These are phyloP conservation scores for Syngnathus rostellatus DNA, from an alignment of 2,797 vertebrate genomes.

Conservation along the genomic window DNA sequence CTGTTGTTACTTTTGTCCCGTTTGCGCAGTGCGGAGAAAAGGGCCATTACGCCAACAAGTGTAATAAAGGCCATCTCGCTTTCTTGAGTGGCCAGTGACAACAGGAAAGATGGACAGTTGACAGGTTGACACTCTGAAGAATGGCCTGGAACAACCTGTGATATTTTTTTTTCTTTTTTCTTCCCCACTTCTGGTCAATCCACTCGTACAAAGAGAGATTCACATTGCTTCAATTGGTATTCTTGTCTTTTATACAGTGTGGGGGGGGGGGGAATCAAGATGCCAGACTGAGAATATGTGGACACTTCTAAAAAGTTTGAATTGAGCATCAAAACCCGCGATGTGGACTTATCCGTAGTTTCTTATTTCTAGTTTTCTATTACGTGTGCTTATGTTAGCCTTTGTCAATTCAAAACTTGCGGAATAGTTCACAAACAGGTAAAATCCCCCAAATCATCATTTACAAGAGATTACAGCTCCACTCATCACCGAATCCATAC, in stretches of 20 bases:
- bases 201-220: constrained; percentile 3
- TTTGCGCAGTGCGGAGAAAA: constrained; percentile 88
- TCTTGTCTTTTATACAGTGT: not conserved
- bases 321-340: no score
- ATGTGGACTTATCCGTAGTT: not conserved
- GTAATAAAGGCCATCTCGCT: constrained; percentile 96
- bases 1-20: not conserved
- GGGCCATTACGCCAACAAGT: constrained; percentile 99
- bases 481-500: not conserved
- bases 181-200: not conserved
- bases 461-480: not conserved
- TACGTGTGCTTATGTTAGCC: not conserved
- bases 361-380: not conserved
- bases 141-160: not conserved
- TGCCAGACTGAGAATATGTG: no score
- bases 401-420: not conserved
- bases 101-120: not conserved
- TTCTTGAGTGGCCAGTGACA: constrained; percentile 92
- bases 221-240: not conserved
- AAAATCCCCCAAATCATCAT: not conserved
- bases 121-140: constrained; percentile 16
- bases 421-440: not conserved
- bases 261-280: not conserved
- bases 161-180: not conserved
- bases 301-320: not conserved